Conservation (phyloP, 2,797 vertebrate genomes). For the Enteromius paludinosus region DNA sequence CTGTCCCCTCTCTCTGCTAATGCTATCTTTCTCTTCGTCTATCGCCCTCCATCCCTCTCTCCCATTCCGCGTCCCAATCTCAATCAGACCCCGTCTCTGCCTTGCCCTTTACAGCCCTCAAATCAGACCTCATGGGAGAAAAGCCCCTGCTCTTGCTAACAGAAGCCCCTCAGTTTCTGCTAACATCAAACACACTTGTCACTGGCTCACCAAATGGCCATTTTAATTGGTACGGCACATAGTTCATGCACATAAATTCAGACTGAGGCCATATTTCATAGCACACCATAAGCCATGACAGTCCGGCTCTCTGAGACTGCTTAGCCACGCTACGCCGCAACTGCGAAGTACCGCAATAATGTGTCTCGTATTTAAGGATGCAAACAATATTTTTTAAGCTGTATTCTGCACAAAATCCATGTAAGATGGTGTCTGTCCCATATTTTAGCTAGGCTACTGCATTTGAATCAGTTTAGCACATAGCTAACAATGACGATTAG, state of each 20-base stretch:
- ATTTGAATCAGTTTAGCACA: background rate
- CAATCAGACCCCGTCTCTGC: slow-evolving; percentile 57
- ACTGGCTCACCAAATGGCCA: slow-evolving; percentile 57
- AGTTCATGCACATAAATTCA: slow-evolving; percentile 61
- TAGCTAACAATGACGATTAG: slow-evolving; percentile 33
- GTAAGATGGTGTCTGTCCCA: background rate
- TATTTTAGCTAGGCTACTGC: slow-evolving; percentile 36
- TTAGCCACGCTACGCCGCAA: slow-evolving; percentile 26
- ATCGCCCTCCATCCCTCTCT: slow-evolving; percentile 73
- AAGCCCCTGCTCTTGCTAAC: slow-evolving; percentile 57
- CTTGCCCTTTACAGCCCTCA: slow-evolving; percentile 69
- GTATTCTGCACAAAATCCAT: background rate
- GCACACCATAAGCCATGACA: slow-evolving; percentile 23
- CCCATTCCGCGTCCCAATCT: slow-evolving; percentile 19
- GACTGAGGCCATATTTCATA: slow-evolving; percentile 54
- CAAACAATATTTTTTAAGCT: background rate
- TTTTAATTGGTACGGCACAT: slow-evolving; percentile 61
- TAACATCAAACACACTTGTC: slow-evolving; percentile 60
- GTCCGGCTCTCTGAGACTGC: slow-evolving; percentile 32
- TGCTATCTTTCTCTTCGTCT: slow-evolving; percentile 50
- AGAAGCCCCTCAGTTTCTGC: slow-evolving; percentile 51
- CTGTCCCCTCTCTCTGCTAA: slow-evolving; percentile 23
- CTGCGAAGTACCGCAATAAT: slow-evolving; percentile 47
- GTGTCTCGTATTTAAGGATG: slow-evolving; percentile 1
- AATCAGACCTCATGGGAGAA: slow-evolving; percentile 62